phyloP scores from a whole-genome alignment of 2,888 invertebrate genomes.

The Brenthis hecate region DNA sequence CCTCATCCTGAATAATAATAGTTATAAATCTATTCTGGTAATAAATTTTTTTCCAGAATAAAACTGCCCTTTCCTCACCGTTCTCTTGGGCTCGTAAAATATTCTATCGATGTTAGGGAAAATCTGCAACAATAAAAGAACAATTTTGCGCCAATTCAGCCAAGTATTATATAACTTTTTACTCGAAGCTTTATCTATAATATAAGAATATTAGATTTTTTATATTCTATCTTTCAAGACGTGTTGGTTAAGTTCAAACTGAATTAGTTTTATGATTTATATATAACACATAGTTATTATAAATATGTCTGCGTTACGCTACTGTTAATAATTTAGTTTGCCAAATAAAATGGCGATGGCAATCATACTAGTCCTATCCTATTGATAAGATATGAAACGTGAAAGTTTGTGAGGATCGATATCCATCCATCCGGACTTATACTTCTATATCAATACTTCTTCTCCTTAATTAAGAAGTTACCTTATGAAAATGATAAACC shows the following conservation, averaged over 20 bases:
- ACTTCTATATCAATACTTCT: no score
- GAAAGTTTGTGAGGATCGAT: no score
- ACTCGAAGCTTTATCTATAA: not conserved
- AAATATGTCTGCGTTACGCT: no score
- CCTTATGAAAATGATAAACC: no score
- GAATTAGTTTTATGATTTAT: no score
- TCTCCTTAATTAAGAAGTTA: no score
- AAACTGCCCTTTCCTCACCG: not conserved
- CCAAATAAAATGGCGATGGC: no score
- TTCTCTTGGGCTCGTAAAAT: conserved; percentile 12
- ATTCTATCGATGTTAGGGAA: conserved; percentile 4
- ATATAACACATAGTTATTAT: no score
- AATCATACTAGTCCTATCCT: no score
- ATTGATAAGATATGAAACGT: no score
- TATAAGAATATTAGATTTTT: not conserved
- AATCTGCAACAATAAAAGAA: conserved; percentile 8
- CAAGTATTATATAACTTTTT: conserved; percentile 9
- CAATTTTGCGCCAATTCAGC: conserved; percentile 11
- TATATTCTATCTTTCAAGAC: not conserved
- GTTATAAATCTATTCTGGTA: conserved; percentile 7
- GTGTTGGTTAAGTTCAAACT: not conserved
- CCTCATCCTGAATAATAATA: conserved; percentile 5
- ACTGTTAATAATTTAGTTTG: no score
- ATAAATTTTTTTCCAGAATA: conserved; percentile 8
- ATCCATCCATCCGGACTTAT: no score